Evolutionary conservation across 2,113 vertebrate genomes (phyloP).

Genomic region (Leptobrachium ailaonicum): DNA sequence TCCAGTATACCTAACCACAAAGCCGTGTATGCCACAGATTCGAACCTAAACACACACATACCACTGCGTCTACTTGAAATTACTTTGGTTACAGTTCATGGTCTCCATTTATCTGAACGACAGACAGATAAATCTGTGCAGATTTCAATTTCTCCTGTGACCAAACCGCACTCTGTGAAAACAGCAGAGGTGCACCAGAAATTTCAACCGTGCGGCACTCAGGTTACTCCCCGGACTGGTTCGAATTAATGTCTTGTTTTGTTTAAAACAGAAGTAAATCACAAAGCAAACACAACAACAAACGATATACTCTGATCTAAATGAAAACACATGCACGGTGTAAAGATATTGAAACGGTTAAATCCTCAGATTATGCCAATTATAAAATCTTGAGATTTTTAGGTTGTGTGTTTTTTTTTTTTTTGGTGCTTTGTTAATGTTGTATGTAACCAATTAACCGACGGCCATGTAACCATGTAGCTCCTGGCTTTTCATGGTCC

Average conservation of each 20-base stretch:
- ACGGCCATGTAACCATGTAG: too few species aligned
- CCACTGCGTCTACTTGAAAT: slow-evolving; percentile 34
- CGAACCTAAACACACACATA: slow-evolving; percentile 39
- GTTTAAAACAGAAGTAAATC: slow-evolving; percentile 58
- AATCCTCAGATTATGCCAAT: slow-evolving; percentile 23
- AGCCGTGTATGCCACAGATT: slow-evolving; percentile 26
- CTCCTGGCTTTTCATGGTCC: too few species aligned
- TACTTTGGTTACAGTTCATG: slow-evolving; percentile 45
- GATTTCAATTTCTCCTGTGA: slow-evolving; percentile 27
- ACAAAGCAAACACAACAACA: slow-evolving; percentile 49
- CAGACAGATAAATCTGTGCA: slow-evolving; percentile 44
- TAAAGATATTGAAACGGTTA: slow-evolving; percentile 43
- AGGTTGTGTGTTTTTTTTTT: neutral
- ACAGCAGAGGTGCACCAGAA: slow-evolving; percentile 13
- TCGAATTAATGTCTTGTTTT: slow-evolving; percentile 53
- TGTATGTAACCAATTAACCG: too few species aligned
- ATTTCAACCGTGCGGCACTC: slow-evolving; percentile 38
- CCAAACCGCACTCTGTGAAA: slow-evolving; percentile 30
- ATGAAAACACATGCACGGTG: slow-evolving; percentile 52
- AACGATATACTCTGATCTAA: slow-evolving; percentile 50
- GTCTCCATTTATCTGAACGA: slow-evolving; percentile 31
- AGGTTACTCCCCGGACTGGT: slow-evolving; percentile 55
- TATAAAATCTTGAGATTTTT: neutral
- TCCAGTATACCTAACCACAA: slow-evolving; percentile 28
- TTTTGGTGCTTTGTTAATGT: neutral